A percentile compares a stretch with the other conserved stretches of the same genome.
Evolutionary conservation across 2,113 vertebrate species (phyloP).

Genomic region (Hippocampus comes): DNA sequence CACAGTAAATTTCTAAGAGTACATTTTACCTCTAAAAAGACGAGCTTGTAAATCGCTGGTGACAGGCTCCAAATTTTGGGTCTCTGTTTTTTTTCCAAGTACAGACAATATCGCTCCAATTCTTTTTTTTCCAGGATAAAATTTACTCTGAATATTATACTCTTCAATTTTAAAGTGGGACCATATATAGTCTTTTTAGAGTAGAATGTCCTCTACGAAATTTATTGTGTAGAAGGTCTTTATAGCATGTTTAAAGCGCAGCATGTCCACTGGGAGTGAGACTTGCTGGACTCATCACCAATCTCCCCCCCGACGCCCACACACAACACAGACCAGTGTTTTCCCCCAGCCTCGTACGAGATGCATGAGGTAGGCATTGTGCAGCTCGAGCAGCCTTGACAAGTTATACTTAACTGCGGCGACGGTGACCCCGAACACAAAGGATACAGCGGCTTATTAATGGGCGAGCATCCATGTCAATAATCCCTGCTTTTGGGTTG

Average conservation of each 20-base stretch:
- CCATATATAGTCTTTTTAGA: too few relatives aligned
- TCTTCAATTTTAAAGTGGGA: too few relatives aligned
- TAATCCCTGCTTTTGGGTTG: slow-evolving; percentile 69
- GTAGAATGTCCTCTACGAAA: too few relatives aligned
- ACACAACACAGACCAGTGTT: slow-evolving; percentile 25
- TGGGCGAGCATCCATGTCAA: slow-evolving; percentile 65
- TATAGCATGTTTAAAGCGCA: slow-evolving; percentile 48
- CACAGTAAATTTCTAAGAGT: too few relatives aligned
- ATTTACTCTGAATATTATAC: too few relatives aligned
- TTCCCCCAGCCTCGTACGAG: slow-evolving; percentile 52
- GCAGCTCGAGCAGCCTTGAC: slow-evolving; percentile 74
- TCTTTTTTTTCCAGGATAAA: too few relatives aligned
- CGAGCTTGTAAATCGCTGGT: too few relatives aligned
- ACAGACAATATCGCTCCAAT: too few relatives aligned
- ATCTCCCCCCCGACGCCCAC: neutral
- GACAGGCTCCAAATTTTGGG: too few relatives aligned
- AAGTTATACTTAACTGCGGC: slow-evolving; percentile 73
- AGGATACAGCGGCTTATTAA: slow-evolving; percentile 65
- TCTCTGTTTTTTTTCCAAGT: too few relatives aligned
- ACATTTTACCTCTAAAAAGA: too few relatives aligned
- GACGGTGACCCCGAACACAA: slow-evolving; percentile 66
- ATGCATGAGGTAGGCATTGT: slow-evolving; percentile 79
- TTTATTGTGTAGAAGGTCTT: slow-evolving; percentile 25
- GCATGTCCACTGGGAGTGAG: slow-evolving; percentile 28
- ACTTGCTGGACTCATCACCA: slow-evolving; percentile 49